These are phyloP conservation scores for Torymus aiolomorphi DNA, from an alignment of 2,888 invertebrate species.

Conservation along the genomic window DNA sequence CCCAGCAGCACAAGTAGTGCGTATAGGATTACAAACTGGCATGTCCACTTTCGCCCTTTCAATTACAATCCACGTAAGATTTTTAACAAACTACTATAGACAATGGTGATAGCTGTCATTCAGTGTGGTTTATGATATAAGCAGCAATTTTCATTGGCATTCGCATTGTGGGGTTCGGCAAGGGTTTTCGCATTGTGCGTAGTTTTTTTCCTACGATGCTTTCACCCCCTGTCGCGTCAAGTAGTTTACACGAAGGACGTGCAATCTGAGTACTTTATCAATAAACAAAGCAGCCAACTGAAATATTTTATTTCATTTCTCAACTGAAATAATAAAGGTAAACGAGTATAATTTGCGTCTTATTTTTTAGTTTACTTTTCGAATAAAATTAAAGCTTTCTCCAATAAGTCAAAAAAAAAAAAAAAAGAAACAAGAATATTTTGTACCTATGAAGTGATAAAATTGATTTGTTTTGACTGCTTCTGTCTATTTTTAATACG, in stretches of 20 bases:
- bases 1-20: too few species aligned
- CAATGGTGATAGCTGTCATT: not conserved
- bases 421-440: too few species aligned
- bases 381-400: too few species aligned
- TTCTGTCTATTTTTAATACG: too few species aligned
- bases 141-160: constrained; percentile 24
- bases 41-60: constrained; percentile 1
- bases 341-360: too few species aligned
- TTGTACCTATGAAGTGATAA: too few species aligned
- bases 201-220: constrained; percentile 9
- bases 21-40: not conserved
- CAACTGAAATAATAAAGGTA: not conserved
- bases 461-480: too few species aligned
- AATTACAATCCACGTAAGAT: not conserved
- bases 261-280: not conserved
- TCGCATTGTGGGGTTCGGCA: too few species aligned
- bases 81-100: not conserved
- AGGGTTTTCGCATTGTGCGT: too few species aligned
- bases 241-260: not conserved
- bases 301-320: too few species aligned
- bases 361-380: too few species aligned
- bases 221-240: not conserved
- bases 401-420: too few species aligned
- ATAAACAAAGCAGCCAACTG: not conserved
- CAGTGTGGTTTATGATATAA: constrained; percentile 17